Evolutionary conservation across 2,888 invertebrate genomes (phyloP).

Genomic region (Germaria angustata): DNA sequence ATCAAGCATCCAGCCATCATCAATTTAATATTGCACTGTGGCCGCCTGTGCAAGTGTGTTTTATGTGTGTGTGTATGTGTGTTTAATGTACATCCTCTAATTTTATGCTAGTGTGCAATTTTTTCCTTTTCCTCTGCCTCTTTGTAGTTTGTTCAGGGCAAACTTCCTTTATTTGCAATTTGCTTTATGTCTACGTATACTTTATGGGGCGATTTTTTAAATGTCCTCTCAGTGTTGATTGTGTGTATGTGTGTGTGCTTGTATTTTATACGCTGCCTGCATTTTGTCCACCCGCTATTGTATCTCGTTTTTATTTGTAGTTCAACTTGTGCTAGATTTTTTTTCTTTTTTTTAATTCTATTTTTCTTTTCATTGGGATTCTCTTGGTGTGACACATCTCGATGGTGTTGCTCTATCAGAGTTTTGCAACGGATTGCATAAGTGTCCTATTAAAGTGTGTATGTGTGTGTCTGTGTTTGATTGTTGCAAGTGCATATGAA

Average conservation of each 20-base stretch:
- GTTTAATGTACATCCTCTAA: constrained; percentile 54
- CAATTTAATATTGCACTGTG: constrained; percentile 29
- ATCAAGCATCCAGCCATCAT: constrained; percentile 51
- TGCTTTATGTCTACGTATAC: constrained; percentile 58
- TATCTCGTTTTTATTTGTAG: constrained; percentile 46
- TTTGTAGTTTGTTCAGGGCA: constrained; percentile 41
- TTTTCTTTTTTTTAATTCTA: not conserved
- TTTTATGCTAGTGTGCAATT: constrained; percentile 62
- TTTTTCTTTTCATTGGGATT: not conserved
- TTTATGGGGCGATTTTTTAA: constrained; percentile 30
- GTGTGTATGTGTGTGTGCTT: not conserved
- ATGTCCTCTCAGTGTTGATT: not conserved
- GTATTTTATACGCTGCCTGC: not conserved
- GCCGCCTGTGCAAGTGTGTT: not conserved
- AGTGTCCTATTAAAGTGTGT: not conserved
- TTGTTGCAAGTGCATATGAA: constrained; percentile 45
- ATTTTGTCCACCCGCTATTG: constrained; percentile 24
- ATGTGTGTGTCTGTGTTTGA: not conserved
- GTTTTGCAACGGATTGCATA: not conserved
- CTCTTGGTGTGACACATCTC: constrained; percentile 42
- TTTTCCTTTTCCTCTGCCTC: constrained; percentile 10
- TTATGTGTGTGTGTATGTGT: not conserved
- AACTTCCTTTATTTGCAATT: constrained; percentile 67
- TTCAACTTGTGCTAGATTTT: constrained; percentile 56
- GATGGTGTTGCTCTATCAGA: constrained; percentile 11